Conservation (phyloP, 1,140 invertebrate genomes). For the Palaemon carinicauda region DNA sequence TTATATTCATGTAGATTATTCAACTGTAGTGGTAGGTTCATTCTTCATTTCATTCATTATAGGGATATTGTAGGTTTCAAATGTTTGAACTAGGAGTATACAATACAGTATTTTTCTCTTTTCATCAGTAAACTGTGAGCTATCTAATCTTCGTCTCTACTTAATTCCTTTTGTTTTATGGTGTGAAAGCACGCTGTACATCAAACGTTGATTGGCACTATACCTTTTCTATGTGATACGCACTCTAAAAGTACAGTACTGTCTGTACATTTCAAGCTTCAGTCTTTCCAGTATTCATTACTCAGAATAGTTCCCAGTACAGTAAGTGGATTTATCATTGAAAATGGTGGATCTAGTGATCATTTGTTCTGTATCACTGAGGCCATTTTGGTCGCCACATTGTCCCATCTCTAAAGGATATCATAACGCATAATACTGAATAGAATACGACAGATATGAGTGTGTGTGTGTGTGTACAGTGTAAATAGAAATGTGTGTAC, state of each 20-base stretch:
- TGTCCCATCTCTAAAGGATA: not conserved
- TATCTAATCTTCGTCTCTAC: too few relatives aligned
- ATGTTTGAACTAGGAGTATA: not conserved
- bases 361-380: not conserved
- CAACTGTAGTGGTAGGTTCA: constrained; percentile 26
- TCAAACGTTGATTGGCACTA: not conserved
- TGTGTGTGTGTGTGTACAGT: constrained; percentile 30
- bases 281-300: too few relatives aligned
- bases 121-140: not conserved
- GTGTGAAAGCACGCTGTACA: not conserved
- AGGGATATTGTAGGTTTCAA: constrained; percentile 30
- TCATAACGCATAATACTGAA: not conserved
- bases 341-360: too few relatives aligned
- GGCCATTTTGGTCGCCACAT: not conserved
- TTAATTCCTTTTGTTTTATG: too few relatives aligned
- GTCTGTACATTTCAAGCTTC: too few relatives aligned
- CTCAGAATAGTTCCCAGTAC: too few relatives aligned
- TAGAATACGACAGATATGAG: not conserved
- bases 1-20: constrained; percentile 38
- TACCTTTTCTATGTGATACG: too few relatives aligned
- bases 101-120: not conserved
- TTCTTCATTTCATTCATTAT: constrained; percentile 45
- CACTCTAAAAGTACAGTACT: too few relatives aligned
- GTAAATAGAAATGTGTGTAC: constrained; percentile 45
- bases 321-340: too few relatives aligned